Percentiles rank a stretch among this genome's conserved stretches.
Evolutionary conservation across 2,888 invertebrate genomes (phyloP).

Genomic region (Eilema depressum): DNA sequence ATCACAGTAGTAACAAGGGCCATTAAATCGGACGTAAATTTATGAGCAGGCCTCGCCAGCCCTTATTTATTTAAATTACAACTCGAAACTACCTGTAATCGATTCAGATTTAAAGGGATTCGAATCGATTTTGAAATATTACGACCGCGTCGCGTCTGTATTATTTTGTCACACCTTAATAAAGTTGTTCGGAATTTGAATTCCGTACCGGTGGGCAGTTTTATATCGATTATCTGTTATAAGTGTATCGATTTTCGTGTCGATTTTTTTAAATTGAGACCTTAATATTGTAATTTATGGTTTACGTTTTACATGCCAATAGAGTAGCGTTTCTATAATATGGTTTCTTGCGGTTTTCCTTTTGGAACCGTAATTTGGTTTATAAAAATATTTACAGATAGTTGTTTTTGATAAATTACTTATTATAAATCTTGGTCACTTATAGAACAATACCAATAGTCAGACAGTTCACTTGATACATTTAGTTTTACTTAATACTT

Average conservation of each 20-base stretch:
- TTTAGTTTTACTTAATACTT: no score
- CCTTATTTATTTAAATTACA: conserved; percentile 71
- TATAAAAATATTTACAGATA: background rate
- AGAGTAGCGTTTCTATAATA: background rate
- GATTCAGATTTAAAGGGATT: conserved; percentile 48
- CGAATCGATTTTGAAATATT: conserved; percentile 54
- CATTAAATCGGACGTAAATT: conserved; percentile 69
- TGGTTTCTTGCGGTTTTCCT: background rate
- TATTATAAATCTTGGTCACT: no score
- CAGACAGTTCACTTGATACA: no score
- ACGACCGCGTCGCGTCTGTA: conserved; percentile 27
- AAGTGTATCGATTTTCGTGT: conserved; percentile 13
- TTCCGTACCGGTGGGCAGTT: conserved; percentile 24
- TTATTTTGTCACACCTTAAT: conserved; percentile 51
- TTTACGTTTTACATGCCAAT: background rate
- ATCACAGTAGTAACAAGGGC: conserved; percentile 58
- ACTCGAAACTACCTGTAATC: conserved; percentile 60
- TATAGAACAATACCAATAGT: no score
- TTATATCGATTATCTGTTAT: conserved; percentile 12
- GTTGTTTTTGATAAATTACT: background rate
- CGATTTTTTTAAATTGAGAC: background rate
- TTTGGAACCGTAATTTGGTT: background rate
- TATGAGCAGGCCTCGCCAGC: conserved; percentile 57
- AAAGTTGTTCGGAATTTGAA: conserved; percentile 28
- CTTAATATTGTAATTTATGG: background rate